Evolutionary conservation across 2,797 vertebrate genomes (phyloP).

Genomic region (Valencia hispanica): DNA sequence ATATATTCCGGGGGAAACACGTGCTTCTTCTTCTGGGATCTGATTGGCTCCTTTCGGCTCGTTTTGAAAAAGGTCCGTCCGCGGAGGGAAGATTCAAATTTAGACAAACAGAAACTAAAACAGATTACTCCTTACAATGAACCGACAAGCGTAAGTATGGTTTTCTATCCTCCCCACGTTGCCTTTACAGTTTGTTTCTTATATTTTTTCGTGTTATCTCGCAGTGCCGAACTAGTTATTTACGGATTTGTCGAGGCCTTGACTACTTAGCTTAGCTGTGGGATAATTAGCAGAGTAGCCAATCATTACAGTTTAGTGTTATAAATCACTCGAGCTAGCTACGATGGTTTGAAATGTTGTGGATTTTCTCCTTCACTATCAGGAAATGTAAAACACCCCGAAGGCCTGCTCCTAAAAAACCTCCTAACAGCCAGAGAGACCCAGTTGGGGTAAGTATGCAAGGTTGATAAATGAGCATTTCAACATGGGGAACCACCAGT

Average conservation of each 20-base stretch:
- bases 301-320: not conserved
- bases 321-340: not conserved
- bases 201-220: fast-evolving
- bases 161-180: fast-evolving
- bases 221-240: not conserved
- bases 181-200: fast-evolving
- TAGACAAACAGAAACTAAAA: constrained; percentile 15
- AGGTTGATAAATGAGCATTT: not conserved
- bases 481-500: not conserved
- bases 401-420: constrained; percentile 81
- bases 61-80: constrained; percentile 62
- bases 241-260: not conserved
- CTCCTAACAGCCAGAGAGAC: constrained; percentile 85
- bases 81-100: constrained; percentile 80
- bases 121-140: constrained; percentile 56
- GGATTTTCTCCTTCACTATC: constrained; percentile 1
- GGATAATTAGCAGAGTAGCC: not conserved
- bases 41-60: constrained; percentile 49
- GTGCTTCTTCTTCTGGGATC: not conserved
- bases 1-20: constrained; percentile 33
- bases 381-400: constrained; percentile 87
- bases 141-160: constrained; percentile 70
- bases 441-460: constrained; percentile 89
- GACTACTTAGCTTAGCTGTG: not conserved
- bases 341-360: not conserved